Conservation (phyloP, 2,113 vertebrate genomes). For the Aptenodytes patagonicus region DNA sequence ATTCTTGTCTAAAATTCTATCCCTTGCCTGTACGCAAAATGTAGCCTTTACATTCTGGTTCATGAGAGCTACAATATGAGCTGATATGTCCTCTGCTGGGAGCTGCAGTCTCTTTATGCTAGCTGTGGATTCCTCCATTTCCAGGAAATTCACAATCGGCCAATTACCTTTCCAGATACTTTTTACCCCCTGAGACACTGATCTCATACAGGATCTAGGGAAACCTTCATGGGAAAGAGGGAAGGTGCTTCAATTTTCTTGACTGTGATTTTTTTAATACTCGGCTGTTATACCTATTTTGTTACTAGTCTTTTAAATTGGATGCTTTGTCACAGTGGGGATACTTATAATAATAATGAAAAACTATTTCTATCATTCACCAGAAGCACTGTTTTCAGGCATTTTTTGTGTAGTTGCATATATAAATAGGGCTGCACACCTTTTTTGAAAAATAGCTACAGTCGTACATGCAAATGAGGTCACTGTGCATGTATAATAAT, state of each 20-base stretch:
- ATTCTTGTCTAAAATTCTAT: not conserved
- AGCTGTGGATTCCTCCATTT: not conserved
- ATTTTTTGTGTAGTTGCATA: not conserved
- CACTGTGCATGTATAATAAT: not conserved
- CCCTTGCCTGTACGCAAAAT: not conserved
- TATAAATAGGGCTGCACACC: not conserved
- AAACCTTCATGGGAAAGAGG: not conserved
- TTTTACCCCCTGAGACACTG: not conserved
- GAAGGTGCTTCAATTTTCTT: not conserved
- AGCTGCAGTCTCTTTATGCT: not conserved
- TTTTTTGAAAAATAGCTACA: not conserved
- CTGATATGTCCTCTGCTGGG: not conserved
- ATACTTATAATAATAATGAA: not conserved
- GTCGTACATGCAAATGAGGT: not conserved
- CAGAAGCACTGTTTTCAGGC: not conserved
- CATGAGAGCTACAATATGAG: not conserved
- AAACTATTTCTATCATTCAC: not conserved
- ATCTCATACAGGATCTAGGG: not conserved
- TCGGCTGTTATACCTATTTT: fast-evolving
- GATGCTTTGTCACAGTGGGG: not conserved
- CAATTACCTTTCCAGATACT: not conserved
- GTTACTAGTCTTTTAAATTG: not conserved
- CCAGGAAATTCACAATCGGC: not conserved
- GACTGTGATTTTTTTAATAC: not conserved
- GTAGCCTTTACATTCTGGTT: not conserved